Base-by-base conservation (phyloP, 2,888 invertebrate species). In the Drosophila kuntzei region DNA sequence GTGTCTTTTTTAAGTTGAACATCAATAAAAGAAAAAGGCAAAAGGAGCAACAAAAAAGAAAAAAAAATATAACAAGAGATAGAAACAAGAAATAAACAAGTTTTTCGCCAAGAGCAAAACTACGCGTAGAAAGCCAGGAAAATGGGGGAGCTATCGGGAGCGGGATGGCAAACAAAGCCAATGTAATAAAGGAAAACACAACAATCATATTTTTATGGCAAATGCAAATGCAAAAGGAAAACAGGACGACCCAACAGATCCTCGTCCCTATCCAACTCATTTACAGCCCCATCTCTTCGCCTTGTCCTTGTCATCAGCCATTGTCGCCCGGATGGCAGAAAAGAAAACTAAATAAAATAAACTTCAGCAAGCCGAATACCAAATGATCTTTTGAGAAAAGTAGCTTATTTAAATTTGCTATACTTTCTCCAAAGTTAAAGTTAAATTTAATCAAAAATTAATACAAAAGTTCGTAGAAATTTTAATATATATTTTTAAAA, bases 121-220 rank as follows among this genome's bases (percentile, higher is more conserved):
- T 74, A 65, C 62, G 49, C 60, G 64, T 49, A 43, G 60, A 61
- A 61, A 58, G 50, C 34, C 55, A 57, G 39, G 47, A 39, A 59
- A 49, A 41, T 43, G 37, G 34, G 27, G 58, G 44, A 36, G 49
- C 25, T 9, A 59, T 36, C 44, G 16, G 69, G 41, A 58, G 55
- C 12, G 59, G 65, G 32, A 51, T 39, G 67, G 54, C 71, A 76
- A 80, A 78, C 78, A 80, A 80, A 74, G 79, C 70, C 76, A 78
- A 80, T 80, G 72, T 78, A 79, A 77, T 77, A 77, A 79, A 76
- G 74, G 80, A 72, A 80, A 85, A 76, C 79, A 82, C 79, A 80
- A 85, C 83, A 83, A 86, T 85, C 83, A 86, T 85, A 85, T 83
- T 86, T 83, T 81, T 78, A 85, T 78, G 82, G 79, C 67, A 81